Evolutionary conservation across 2,113 vertebrate genomes (phyloP), one percentile per base, ranked within the genome.

Genomic region (Lutjanus erythropterus): DNA sequence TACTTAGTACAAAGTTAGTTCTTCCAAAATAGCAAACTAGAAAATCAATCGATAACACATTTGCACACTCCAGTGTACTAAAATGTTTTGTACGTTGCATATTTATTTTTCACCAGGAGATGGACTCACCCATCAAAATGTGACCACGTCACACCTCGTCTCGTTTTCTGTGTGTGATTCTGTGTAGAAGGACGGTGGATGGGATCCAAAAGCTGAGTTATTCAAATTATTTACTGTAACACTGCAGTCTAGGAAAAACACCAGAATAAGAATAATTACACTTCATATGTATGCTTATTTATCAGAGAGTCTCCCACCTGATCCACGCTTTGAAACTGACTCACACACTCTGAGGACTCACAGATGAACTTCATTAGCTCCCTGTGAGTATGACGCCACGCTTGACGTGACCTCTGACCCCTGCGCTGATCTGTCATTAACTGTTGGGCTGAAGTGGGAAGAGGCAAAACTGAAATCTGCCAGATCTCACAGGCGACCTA

Each of bases 381-480:
- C 1, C 19, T 39, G 58, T 69, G 64, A 0, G 25, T 29, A 49
- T 29, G 27, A 62, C 47, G 74, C 59, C 62, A 16, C n/a, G 55
- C 70, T 55, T 87, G 79, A 75, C 16, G 66, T 12, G 74, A 79
- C 80, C 86, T 82, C 71, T 14, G 78, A 90, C 81, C 83, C 33
- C 53, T 37, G 27, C 52, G 39, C 75, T 74, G 86, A 31, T 88
- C 71, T 78, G 73, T 50, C 78, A 74, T 64, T 72, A 84, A 31
- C 67, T 66, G 75, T 35, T 56, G 42, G 56, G 66, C 33, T 70
- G 7, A 65, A 25, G 64, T 3, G 19, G 70, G 27, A 41, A 61
- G 41, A 58, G 71, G 8, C 53, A 27, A 72, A 27, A 21, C 23
- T 64, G 3, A 72, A 50, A 66, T 16, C 37, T n/a, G 14, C 21